A percentile compares a stretch with the other conserved stretches of the same genome.
phyloP scores from a whole-genome alignment of 2,113 vertebrate genomes.

The Cyanoliseus patagonus region DNA sequence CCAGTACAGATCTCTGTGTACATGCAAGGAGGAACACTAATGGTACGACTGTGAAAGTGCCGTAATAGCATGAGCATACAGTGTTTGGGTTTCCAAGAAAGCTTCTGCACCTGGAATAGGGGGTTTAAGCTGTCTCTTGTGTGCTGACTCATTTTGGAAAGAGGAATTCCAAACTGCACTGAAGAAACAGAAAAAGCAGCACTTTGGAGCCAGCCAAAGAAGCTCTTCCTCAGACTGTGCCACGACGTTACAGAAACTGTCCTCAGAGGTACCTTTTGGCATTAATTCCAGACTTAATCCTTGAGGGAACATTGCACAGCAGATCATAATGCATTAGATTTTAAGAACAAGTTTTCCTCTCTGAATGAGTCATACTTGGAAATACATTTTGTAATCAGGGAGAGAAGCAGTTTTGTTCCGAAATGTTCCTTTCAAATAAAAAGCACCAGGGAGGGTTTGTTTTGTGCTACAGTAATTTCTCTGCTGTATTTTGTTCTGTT shows the following conservation, averaged over 20 bases:
- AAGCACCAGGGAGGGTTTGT: background rate
- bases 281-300: background rate
- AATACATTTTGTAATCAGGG: background rate
- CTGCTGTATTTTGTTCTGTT: background rate
- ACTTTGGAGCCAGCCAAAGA: background rate
- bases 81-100: background rate
- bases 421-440: background rate
- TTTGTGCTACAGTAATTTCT: background rate
- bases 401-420: background rate
- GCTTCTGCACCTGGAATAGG: accelerated
- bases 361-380: background rate
- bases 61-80: accelerated
- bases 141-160: background rate
- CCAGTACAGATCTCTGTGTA: too few relatives aligned
- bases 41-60: background rate
- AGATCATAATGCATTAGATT: background rate
- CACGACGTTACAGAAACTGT: background rate
- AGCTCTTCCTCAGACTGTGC: background rate
- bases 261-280: background rate
- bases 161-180: background rate
- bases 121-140: background rate
- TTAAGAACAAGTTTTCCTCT: background rate
- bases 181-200: background rate
- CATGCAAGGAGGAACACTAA: accelerated
- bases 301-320: background rate